Evolutionary conservation across 2,113 vertebrate genomes (phyloP), one percentile per base, ranked within the genome.

Genomic region (zebrafish (Danio rerio)): DNA sequence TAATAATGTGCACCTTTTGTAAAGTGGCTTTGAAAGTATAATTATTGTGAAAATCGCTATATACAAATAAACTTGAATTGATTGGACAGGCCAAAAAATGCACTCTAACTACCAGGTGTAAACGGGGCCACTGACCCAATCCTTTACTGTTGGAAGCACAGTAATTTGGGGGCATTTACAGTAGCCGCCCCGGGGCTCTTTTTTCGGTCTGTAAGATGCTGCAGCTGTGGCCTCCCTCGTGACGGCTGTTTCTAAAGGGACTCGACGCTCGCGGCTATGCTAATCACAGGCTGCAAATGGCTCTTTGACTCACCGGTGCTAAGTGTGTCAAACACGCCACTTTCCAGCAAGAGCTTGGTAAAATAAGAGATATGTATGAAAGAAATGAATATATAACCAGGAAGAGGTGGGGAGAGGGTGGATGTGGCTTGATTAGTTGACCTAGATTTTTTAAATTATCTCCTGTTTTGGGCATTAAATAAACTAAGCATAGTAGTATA

Each of bases 391-490:
- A 83, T 83, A 80, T 87, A 87, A 90, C 82, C 72, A 84, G 81
- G 83, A 66, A 75, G 62, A 87, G 80, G 78, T 72, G 78, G 70
- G 50, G 61, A 69, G 77, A 80, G 77, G 15, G 61, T 79, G 61
- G 43, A 52, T 52, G 56, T 47, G 74, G 71, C 84, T 81, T 89
- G 88, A 90, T 88, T 89, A 87, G 83, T 87, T 89, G 88, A 70
- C 87, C 88, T 86, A 89, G 85, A 88, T 90, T 88, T 31, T 89
- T 89, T 78, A 88, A 89, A 89, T 89, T 87, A 90, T 88, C 86
- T 89, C 59, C 88, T 89, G 88, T 87, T 89, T 88, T 89, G 86
- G 88, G 86, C 83, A 89, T 90, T 88, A 89, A 90, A 85, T 90
- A 89, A 89, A 86, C 86, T 86, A 87, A 88, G 83, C 83, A 84